phyloP scores from a whole-genome alignment of 2,888 invertebrate genomes.

The Lycaena phlaeas region DNA sequence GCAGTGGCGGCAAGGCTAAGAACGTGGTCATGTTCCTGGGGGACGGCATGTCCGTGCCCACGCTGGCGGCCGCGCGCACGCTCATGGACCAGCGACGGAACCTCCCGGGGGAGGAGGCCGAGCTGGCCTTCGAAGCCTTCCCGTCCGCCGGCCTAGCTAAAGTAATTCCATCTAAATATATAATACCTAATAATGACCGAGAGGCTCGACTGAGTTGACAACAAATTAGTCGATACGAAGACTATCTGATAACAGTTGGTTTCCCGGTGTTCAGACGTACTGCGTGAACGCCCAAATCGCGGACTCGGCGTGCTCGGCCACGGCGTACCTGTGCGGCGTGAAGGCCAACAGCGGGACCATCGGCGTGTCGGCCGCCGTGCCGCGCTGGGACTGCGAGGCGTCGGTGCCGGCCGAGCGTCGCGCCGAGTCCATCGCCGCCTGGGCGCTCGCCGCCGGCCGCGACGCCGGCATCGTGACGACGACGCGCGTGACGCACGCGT shows the following conservation, averaged over 20 bases:
- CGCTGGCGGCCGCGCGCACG: slow-evolving; percentile 76
- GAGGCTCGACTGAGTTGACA: no score
- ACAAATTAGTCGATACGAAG: no score
- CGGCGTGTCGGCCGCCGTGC: slow-evolving; percentile 76
- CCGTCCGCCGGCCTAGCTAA: slow-evolving; percentile 75
- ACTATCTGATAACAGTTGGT: no score
- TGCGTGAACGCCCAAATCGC: slow-evolving; percentile 75
- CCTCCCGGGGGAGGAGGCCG: slow-evolving; percentile 70
- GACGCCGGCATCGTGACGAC: slow-evolving; percentile 77
- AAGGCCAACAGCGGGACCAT: slow-evolving; percentile 76
- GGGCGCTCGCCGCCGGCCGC: slow-evolving; percentile 69
- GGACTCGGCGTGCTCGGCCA: slow-evolving; percentile 80
- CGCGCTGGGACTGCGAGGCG: slow-evolving; percentile 70
- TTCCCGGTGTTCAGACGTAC: slow-evolving; percentile 70
- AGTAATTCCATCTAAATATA: slow-evolving; percentile 49
- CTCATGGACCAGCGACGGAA: slow-evolving; percentile 74
- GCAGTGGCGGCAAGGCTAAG: slow-evolving; percentile 20
- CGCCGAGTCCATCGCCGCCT: slow-evolving; percentile 76
- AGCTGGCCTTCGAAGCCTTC: slow-evolving; percentile 75
- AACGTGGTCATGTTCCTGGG: slow-evolving; percentile 82
- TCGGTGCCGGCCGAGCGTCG: slow-evolving; percentile 63
- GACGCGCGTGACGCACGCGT: slow-evolving; percentile 83
- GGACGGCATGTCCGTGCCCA: slow-evolving; percentile 82
- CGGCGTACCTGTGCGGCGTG: slow-evolving; percentile 77
- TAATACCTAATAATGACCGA: no score